Conservation (phyloP, 2,113 vertebrate genomes). For the Gopherus evgoodei region DNA sequence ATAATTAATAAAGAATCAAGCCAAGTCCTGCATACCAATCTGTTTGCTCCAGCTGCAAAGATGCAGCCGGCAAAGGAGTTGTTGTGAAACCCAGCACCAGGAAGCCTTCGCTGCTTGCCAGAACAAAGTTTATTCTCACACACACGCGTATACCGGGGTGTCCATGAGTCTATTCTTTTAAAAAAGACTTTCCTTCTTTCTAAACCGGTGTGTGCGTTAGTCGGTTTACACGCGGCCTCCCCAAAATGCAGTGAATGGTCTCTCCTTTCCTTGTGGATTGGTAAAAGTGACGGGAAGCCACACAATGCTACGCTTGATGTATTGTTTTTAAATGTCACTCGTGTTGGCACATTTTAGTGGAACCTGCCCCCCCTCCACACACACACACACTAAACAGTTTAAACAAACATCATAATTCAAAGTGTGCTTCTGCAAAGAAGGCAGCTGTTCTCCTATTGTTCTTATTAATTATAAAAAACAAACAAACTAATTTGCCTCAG, state of each 20-base stretch:
- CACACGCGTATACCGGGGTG: background rate
- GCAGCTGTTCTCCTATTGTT: constrained; percentile 16
- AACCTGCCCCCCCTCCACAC: background rate
- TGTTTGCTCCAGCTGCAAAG: background rate
- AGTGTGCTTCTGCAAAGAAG: background rate
- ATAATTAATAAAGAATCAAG: background rate
- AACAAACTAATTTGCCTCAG: background rate
- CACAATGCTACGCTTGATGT: background rate
- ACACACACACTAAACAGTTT: background rate
- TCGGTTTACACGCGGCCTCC: background rate
- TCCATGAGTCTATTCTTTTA: background rate
- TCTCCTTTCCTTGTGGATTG: background rate
- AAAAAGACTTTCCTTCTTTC: no score
- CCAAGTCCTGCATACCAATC: background rate
- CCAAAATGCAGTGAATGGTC: background rate
- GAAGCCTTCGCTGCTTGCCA: background rate
- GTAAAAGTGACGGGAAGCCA: background rate
- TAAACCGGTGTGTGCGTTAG: no score
- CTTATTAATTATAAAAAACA: constrained; percentile 6
- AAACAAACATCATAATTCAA: background rate
- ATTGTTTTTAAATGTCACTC: background rate
- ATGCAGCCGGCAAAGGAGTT: background rate
- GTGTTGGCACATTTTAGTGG: background rate
- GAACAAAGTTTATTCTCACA: background rate
- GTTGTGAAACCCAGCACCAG: background rate